Evolutionary conservation across 2,797 vertebrate species (phyloP), one percentile per base, ranked within the genome.

Genomic region (Crypturellus tataupa): DNA sequence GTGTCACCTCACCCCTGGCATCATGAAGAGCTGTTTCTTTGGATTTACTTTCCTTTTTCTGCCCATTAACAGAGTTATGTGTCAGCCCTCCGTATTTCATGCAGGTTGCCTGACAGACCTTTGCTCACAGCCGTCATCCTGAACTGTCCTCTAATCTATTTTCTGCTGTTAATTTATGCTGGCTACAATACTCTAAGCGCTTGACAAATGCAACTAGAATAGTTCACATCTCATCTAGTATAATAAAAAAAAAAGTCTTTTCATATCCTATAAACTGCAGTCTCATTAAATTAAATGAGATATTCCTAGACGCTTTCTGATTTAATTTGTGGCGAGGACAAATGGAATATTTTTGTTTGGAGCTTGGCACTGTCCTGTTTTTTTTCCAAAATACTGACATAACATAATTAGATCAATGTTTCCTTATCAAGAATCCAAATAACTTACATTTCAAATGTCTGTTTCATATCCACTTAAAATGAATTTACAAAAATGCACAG

Each of bases 201-300:
- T 56, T 94, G 89, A 91, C 72, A 91, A 90, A 85, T 68, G 42
- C 21, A 88, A 69, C 44, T 42, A 82, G 73, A 95, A 44, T 40
- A 64, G 46, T 85, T 95, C 88, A 42, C 21, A 40, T 94, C 77
- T 88, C 79, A 92, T 94, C 71, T 70, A 67, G 51, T n/a, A 0
- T 17, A 94, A 56, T 68, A 82, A 53, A 62, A 59, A 62, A 59
- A 72, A 63, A 29, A 70, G 40, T 35, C 46, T 92, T 92, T 89
- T 92, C 90, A 81, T 90, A 91, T 46, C 65, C n/a, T 67, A 87
- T 96, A 79, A 94, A 67, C n/a, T 53, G 88, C 40, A 82, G 47
- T 94, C 84, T 93, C 91, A 73, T 92, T 73, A 80, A 92, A 96
- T 80, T 92, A 82, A 87, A 67, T 64, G 71, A 70, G 80, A 89